Evolutionary conservation across 2,797 vertebrate species (phyloP), one percentile per base, ranked within the genome.

Genomic region (Sardinella longiceps): DNA sequence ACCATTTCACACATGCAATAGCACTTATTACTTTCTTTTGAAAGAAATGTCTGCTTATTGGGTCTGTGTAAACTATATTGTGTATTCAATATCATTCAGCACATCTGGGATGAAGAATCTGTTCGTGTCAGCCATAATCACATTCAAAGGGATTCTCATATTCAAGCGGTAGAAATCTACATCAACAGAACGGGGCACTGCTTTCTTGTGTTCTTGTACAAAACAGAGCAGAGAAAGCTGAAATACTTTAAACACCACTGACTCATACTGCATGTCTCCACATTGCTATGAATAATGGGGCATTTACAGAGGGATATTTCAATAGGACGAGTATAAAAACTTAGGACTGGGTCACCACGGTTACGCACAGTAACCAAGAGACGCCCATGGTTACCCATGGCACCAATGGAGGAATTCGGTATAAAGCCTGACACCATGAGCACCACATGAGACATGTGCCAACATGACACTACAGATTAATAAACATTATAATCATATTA

Each of bases 291-390:
- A 33, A 37, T 20, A 18, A 74, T 74, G 15, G 66, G 33, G 37
- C 7, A 74, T 74, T 74, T 82, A 87, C 85, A 86, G 87, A 89
- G 90, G 80, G 92, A 90, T 81, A 88, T 91, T 53, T 85, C 87
- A 89, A 88, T 88, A 90, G 91, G 89, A 89, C 88, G 89, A 86
- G 90, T 93, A 93, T 91, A 94, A 93, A 94, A 94, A 91, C 92
- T 85, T 82, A 91, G 86, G 85, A 90, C 90, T 91, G 87, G 89
- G 87, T 92, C 91, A 89, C 90, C 90, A 92, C 86, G 81, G 90
- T 87, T 91, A 87, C 90, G 90, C 89, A 87, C 86, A 77, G 86
- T 84, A 88, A 88, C 81, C 87, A 88, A 90, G 89, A 89, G 9
- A 92, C 91, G 37, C 66, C 66, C 66, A 74, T 33, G 25, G 66